These are phyloP conservation scores for Chlorops oryzae DNA, from an alignment of 1,140 invertebrate genomes.

Conservation along the genomic window DNA sequence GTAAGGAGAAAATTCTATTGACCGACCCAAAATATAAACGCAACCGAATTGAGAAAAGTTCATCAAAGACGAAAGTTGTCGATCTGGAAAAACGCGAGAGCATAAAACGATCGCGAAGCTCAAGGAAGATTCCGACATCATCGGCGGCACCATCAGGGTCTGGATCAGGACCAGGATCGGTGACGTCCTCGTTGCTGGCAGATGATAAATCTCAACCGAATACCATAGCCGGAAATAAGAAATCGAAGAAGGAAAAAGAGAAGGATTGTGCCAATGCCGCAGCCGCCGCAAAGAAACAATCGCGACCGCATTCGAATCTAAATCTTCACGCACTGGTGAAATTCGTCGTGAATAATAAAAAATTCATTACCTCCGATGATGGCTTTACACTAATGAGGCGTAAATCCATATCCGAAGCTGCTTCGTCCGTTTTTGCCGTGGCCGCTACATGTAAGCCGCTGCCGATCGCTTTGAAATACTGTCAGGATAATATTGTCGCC, in stretches of 20 bases:
- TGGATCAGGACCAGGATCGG: no score
- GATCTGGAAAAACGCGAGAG: conserved; percentile 18
- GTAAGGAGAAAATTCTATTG: conserved; percentile 24
- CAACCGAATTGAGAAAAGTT: conserved; percentile 33
- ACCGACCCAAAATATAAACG: conserved; percentile 31
- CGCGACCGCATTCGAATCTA: conserved; percentile 18
- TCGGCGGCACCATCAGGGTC: conserved; percentile 1
- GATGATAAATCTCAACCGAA: no score
- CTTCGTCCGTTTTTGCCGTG: conserved; percentile 15
- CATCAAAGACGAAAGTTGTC: conserved; percentile 27
- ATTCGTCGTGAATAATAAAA: conserved; percentile 29
- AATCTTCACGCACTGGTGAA: conserved; percentile 30
- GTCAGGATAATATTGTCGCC: conserved; percentile 8
- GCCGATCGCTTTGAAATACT: conserved; percentile 23
- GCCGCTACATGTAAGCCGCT: conserved; percentile 16
- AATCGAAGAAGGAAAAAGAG: conserved; percentile 9
- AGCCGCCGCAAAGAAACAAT: conserved; percentile 9
- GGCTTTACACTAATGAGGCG: conserved; percentile 27
- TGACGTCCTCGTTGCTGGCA: background rate
- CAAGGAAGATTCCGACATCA: conserved; percentile 16
- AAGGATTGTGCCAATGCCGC: background rate
- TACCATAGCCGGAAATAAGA: conserved; percentile 2
- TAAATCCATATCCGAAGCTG: conserved; percentile 22
- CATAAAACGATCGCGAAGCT: conserved; percentile 21
- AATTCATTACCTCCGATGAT: conserved; percentile 25